A percentile compares a stretch with the other conserved stretches of the same genome.
Evolutionary conservation across 2,113 vertebrate genomes (phyloP).

Genomic region (Microcebus lehilahytsara): DNA sequence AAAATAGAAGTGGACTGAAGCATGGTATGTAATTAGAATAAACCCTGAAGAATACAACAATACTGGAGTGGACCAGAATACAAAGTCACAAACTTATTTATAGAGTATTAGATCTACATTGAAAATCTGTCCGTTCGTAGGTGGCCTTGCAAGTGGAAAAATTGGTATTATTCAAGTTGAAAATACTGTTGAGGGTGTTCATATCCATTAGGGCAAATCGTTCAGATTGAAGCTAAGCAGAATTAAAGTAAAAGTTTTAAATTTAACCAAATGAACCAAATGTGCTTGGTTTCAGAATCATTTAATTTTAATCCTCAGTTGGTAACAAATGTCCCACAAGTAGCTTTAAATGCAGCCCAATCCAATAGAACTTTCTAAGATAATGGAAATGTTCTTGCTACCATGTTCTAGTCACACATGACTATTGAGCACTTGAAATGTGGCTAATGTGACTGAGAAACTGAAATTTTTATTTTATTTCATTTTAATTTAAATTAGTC

Average conservation of each 20-base stretch:
- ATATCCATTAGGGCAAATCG: background rate
- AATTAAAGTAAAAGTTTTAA: constrained; percentile 26
- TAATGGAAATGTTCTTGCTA: background rate
- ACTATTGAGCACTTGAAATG: background rate
- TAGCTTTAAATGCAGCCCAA: background rate
- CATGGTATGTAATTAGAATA: background rate
- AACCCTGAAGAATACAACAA: background rate
- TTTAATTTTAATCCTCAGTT: background rate
- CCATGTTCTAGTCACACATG: background rate
- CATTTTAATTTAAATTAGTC: background rate
- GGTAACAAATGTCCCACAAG: background rate
- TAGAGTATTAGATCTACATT: background rate
- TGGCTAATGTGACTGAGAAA: background rate
- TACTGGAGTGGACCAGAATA: background rate
- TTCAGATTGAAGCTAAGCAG: background rate
- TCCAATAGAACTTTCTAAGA: background rate
- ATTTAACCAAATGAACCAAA: background rate
- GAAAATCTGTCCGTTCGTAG: background rate
- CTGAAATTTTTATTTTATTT: background rate
- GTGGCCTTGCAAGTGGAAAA: background rate
- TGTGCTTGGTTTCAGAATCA: background rate
- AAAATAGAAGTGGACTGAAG: background rate
- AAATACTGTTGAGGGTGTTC: background rate
- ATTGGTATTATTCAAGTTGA: background rate
- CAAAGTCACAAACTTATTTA: background rate